Percentiles rank a stretch among this genome's conserved stretches.
These are phyloP conservation scores for Lypha dubia DNA, from an alignment of 2,888 invertebrate genomes.

Conservation along the genomic window DNA sequence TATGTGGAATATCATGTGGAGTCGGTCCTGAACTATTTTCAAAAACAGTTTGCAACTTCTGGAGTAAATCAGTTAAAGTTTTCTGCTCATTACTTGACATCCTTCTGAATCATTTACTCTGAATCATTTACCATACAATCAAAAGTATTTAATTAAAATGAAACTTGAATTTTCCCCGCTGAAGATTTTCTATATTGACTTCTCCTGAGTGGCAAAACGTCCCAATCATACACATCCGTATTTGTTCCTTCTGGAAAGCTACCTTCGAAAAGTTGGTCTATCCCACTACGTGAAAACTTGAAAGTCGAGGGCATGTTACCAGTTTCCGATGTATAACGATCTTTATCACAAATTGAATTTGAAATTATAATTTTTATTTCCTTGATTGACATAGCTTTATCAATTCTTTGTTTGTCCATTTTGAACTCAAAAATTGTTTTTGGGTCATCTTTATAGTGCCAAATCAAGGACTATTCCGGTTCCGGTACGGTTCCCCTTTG, in stretches of 20 bases:
- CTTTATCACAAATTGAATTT: background rate
- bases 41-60: too few relatives aligned
- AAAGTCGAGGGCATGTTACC: background rate
- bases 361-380: background rate
- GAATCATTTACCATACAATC: background rate
- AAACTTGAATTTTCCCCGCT: background rate
- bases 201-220: background rate
- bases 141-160: background rate
- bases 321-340: too few relatives aligned
- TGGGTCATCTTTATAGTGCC: background rate
- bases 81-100: too few relatives aligned
- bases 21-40: too few relatives aligned
- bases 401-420: background rate
- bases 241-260: background rate
- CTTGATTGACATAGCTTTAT: background rate
- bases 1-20: too few relatives aligned
- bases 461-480: background rate
- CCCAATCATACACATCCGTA: background rate
- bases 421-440: background rate
- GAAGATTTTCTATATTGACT: background rate
- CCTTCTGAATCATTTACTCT: too few relatives aligned
- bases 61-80: too few relatives aligned
- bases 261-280: background rate
- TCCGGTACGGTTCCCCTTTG: conserved; percentile 35
- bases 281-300: background rate